Conservation (phyloP, 2,797 vertebrate species). For the Coendou prehensilis region DNA sequence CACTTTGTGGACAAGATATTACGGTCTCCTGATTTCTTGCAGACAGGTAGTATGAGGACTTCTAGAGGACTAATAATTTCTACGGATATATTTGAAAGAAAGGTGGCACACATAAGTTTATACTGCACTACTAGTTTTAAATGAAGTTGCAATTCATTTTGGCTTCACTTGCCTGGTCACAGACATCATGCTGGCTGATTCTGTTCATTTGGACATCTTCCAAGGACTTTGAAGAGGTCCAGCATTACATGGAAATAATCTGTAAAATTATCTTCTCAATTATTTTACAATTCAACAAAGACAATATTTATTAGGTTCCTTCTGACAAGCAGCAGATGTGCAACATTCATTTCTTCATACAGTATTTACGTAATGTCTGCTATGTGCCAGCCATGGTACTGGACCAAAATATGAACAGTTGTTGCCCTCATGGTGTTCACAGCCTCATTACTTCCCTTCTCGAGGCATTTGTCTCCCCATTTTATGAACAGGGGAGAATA, state of each 20-base stretch:
- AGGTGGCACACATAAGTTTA: neutral
- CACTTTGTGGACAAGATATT: conserved; percentile 41
- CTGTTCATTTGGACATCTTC: neutral
- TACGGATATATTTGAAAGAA: conserved; percentile 46
- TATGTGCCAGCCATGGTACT: neutral
- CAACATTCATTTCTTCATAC: conserved; percentile 40
- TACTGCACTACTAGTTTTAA: neutral
- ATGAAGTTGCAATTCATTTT: neutral
- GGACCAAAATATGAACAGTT: neutral
- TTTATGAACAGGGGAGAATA: neutral
- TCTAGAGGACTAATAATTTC: neutral
- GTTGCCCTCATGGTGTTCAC: neutral
- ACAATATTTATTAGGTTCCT: conserved; percentile 14
- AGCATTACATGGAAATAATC: neutral
- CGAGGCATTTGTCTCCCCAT: neutral
- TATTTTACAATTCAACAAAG: conserved; percentile 55
- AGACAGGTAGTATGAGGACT: neutral
- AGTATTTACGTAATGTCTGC: conserved; percentile 41
- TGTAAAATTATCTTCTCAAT: conserved; percentile 15
- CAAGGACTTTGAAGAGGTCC: conserved; percentile 33
- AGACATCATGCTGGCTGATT: conserved; percentile 7
- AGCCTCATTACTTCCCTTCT: neutral
- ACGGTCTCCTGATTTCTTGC: conserved; percentile 43
- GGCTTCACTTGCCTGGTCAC: neutral
- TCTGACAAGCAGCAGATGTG: conserved; percentile 34